Evolutionary conservation across 1,140 invertebrate genomes (phyloP), one percentile per base, ranked within the genome.

Genomic region (Leptopilina clavipes): DNA sequence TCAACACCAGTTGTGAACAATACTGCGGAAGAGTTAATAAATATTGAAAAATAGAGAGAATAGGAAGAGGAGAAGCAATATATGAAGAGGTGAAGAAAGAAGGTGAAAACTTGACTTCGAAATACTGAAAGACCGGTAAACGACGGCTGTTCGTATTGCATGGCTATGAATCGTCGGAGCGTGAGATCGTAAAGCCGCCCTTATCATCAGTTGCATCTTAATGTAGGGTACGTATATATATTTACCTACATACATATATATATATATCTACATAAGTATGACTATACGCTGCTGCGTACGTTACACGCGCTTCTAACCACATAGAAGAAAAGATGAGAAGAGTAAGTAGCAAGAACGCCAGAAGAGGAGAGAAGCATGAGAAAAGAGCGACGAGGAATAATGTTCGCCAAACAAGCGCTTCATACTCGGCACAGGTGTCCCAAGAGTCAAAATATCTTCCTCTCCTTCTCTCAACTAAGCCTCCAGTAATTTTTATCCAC

Each of bases 171-270:
- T 90, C 89, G 88, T 86, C 87, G 81, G 86, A 89, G 87, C 88
- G 89, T 88, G 86, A 89, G 89, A 90, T 90, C 89, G 86, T 90
- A 90, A 90, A 90, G 88, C 86, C 85, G 81, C 84, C 79, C 86
- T 89, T 90, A 90, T 90, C 88, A 89, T 83, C 86, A 82, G 80
- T 81, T 85, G 85, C 86, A 90, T 90, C 89, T 90, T 90, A 89
- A 90, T 90, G 88, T 82, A 81, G 81, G 81, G 52, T 85, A 85
- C 81, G 79, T 87, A 88, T 85, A 82, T 85, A 84, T 89, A 87
- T 40, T 8, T 40, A 40, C 80, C 79, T 85, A 85, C 83, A 80
- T 80, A 75, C 81, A 81, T 83, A 31, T 31, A 31, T 80, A 75
- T 81, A 81, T 83, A 79, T 81, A 84, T 84, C 80, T 83, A 84